Percentiles rank a stretch among this genome's conserved stretches.
phyloP scores from a whole-genome alignment of 1,140 invertebrate genomes.

The Nautilus pompilius region DNA sequence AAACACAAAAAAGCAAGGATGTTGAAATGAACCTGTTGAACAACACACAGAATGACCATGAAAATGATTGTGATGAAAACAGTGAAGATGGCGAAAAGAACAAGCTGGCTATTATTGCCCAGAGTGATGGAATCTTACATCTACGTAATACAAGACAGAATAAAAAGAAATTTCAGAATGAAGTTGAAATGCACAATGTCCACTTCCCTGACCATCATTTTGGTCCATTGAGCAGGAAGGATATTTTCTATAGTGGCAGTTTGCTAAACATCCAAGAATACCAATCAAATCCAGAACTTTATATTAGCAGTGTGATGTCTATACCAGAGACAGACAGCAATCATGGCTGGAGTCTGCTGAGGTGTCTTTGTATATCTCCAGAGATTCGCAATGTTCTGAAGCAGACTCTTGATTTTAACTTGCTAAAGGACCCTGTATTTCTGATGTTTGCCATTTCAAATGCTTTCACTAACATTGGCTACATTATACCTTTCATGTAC shows the following conservation, averaged over 20 bases:
- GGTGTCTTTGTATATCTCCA: conserved; percentile 12
- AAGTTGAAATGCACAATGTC: conserved; percentile 7
- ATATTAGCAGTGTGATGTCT: conserved; percentile 30
- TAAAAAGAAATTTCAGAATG: not conserved
- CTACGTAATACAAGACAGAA: not conserved
- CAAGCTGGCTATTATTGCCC: conserved; percentile 11
- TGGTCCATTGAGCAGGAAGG: conserved; percentile 73
- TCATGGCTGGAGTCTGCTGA: conserved; percentile 4
- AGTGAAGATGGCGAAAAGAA: conserved; percentile 1
- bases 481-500: conserved; percentile 89
- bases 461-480: conserved; percentile 93
- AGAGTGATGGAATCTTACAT: conserved; percentile 27
- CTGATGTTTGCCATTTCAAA: conserved; percentile 89
- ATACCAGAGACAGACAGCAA: conserved; percentile 17
- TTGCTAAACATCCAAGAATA: conserved; percentile 66
- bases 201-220: not conserved
- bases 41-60: not conserved
- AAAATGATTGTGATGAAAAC: not conserved
- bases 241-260: conserved; percentile 83
- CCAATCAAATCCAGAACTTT: conserved; percentile 39
- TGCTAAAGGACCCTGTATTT: conserved; percentile 83
- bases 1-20: conserved; percentile 5
- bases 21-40: too few species aligned
- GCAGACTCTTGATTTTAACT: conserved; percentile 80
- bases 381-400: conserved; percentile 58